Evolutionary conservation across 2,888 invertebrate species (phyloP).

Genomic region (Clunio marinus): DNA sequence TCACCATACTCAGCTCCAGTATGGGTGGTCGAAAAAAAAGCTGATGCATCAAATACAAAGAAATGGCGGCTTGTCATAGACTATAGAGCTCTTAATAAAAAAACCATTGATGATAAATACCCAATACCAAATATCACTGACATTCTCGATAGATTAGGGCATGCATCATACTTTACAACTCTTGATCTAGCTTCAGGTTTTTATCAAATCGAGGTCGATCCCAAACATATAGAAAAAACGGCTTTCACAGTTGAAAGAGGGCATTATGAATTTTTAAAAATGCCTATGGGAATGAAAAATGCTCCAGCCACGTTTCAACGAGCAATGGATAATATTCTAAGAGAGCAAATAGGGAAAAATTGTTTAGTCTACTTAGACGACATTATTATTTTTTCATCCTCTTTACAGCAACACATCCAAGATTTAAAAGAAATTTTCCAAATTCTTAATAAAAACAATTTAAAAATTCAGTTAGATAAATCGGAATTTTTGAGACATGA

Average conservation of each 20-base stretch:
- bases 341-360: conserved; percentile 41
- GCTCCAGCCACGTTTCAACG: conserved; percentile 43
- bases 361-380: conserved; percentile 46
- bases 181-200: conserved; percentile 45
- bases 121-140: conserved; percentile 43
- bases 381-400: conserved; percentile 43
- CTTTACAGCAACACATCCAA: conserved; percentile 43
- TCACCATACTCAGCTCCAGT: conserved; percentile 43
- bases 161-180: conserved; percentile 43
- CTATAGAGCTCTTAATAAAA: conserved; percentile 42
- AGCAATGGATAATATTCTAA: conserved; percentile 43
- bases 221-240: conserved; percentile 41
- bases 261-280: conserved; percentile 43
- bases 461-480: conserved; percentile 44
- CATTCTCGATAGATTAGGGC: conserved; percentile 43
- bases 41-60: conserved; percentile 41
- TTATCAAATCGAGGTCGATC: conserved; percentile 44
- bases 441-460: conserved; percentile 41
- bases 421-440: conserved; percentile 42
- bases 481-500: conserved; percentile 43
- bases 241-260: conserved; percentile 42
- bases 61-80: conserved; percentile 44
- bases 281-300: conserved; percentile 43
- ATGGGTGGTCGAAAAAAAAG: conserved; percentile 44
- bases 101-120: conserved; percentile 43